These are phyloP conservation scores for Melieria picta DNA, from an alignment of 2,888 invertebrate species.

Conservation along the genomic window DNA sequence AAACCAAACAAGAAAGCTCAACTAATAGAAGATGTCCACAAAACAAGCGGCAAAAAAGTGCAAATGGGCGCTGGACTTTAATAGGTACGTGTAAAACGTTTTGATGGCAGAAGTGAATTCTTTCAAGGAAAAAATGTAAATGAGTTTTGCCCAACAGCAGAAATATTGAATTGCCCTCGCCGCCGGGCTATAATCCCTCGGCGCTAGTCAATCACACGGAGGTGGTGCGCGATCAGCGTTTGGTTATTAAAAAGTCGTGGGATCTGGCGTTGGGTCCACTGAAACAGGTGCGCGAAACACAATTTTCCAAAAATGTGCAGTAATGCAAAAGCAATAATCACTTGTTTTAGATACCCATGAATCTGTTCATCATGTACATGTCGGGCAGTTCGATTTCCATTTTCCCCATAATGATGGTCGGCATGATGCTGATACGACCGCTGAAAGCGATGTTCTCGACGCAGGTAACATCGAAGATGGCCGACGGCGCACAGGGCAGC, in stretches of 20 bases:
- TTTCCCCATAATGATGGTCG: slow-evolving; percentile 99
- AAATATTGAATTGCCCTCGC: slow-evolving; percentile 74
- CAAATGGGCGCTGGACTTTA: slow-evolving; percentile 75
- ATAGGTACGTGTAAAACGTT: slow-evolving; percentile 66
- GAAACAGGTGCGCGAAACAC: slow-evolving; percentile 76
- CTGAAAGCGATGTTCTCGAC: slow-evolving; percentile 94
- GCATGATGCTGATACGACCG: slow-evolving; percentile 97
- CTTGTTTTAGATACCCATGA: slow-evolving; percentile 84
- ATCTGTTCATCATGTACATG: slow-evolving; percentile 99
- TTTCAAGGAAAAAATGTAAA: no score
- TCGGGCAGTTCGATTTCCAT: slow-evolving; percentile 99
- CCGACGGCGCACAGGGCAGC: slow-evolving; percentile 89
- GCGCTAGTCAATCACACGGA: slow-evolving; percentile 79
- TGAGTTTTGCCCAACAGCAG: slow-evolving; percentile 49
- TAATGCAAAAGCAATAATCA: not conserved
- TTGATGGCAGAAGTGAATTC: not conserved
- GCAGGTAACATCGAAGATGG: slow-evolving; percentile 90
- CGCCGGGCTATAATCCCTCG: slow-evolving; percentile 85
- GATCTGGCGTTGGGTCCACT: slow-evolving; percentile 94
- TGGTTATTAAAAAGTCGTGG: slow-evolving; percentile 95
- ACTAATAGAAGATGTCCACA: slow-evolving; percentile 55
- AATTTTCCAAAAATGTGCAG: not conserved
- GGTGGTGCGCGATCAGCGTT: slow-evolving; percentile 82
- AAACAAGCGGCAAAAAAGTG: slow-evolving; percentile 67
- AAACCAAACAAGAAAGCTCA: not conserved